Evolutionary conservation across 1,140 invertebrate genomes (phyloP).

Genomic region (Zaprionus nigranus): DNA sequence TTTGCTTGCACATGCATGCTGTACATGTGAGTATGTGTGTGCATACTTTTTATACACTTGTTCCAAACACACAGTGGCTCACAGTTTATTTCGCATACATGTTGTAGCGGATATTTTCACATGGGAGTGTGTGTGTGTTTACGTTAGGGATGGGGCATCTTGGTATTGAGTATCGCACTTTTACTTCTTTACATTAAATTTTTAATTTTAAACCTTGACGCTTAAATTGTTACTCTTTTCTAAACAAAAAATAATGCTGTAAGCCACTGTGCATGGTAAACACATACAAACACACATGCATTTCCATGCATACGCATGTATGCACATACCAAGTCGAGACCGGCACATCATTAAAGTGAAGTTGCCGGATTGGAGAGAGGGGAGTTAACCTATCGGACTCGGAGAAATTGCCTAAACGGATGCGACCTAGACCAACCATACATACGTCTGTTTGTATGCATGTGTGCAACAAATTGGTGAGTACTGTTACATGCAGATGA

Average conservation of each 20-base stretch:
- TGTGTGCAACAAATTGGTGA: conserved; percentile 8
- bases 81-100: conserved; percentile 7
- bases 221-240: not conserved
- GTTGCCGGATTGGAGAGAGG: conserved; percentile 32
- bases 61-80: conserved; percentile 15
- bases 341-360: conserved; percentile 53
- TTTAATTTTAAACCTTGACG: not conserved
- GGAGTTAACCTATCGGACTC: conserved; percentile 23
- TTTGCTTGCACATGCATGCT: not conserved
- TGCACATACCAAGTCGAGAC: conserved; percentile 17
- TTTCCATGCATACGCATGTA: conserved; percentile 1
- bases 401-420: conserved; percentile 32
- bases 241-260: not conserved
- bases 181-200: not conserved
- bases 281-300: not conserved
- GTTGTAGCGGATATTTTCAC: conserved; percentile 3
- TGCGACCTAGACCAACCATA: conserved; percentile 19
- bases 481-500: conserved; percentile 6
- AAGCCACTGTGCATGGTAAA: conserved; percentile 4
- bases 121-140: not conserved
- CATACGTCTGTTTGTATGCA: conserved; percentile 2
- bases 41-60: not conserved
- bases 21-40: conserved; percentile 4
- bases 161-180: not conserved
- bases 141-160: not conserved